Conservation (phyloP, 2,113 vertebrate species). For the Platichthys flesus region DNA sequence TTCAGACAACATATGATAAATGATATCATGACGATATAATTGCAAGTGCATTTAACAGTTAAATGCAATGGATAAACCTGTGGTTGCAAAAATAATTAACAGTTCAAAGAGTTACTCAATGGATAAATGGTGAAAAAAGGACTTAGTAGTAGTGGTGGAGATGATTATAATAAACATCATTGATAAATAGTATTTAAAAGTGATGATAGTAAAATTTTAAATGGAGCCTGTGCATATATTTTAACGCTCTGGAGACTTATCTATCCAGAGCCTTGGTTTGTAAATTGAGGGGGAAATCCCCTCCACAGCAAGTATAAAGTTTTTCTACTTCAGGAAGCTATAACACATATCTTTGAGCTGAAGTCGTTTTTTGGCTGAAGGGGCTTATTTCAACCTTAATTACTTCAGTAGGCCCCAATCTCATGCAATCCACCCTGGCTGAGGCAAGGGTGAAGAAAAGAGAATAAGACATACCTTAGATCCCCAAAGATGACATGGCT, state of each 20-base stretch:
- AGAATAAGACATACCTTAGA: constrained; percentile 17
- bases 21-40: too few species aligned
- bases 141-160: too few species aligned
- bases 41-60: too few species aligned
- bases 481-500: constrained; percentile 32
- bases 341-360: constrained; percentile 39
- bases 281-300: constrained; percentile 34
- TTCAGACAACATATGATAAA: too few species aligned
- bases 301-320: constrained; percentile 34
- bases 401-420: constrained; percentile 36
- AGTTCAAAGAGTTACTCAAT: not conserved
- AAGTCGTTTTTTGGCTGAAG: constrained; percentile 12
- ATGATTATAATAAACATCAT: too few species aligned
- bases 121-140: too few species aligned
- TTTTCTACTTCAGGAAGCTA: constrained; percentile 41
- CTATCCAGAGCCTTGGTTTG: not conserved
- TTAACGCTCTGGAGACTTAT: not conserved
- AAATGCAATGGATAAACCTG: too few species aligned
- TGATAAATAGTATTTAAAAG: not conserved
- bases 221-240: not conserved
- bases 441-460: constrained; percentile 28
- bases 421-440: constrained; percentile 34
- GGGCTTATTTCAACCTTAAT: constrained; percentile 50
- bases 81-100: not conserved
- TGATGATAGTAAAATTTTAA: not conserved